Percentiles rank a stretch among this genome's conserved stretches.
These are phyloP conservation scores for Neodon shergylaensis DNA, from an alignment of 2,113 vertebrate species.

Conservation along the genomic window DNA sequence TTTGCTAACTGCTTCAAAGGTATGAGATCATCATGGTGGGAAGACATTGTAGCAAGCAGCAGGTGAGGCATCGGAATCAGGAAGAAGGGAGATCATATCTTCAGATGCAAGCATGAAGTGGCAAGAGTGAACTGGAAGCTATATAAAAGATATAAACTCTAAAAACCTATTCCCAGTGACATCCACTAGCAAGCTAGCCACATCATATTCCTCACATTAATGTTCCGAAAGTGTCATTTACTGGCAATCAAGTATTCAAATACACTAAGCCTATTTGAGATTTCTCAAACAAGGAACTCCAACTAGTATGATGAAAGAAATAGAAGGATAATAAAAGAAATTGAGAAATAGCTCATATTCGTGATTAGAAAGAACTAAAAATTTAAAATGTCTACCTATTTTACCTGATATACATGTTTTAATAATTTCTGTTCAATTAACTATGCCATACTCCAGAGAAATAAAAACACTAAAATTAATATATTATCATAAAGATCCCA, in stretches of 20 bases:
- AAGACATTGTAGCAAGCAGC: neutral
- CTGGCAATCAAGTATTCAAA: neutral
- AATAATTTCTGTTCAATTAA: neutral
- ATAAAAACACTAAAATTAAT: neutral
- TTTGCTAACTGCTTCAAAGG: neutral
- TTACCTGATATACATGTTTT: neutral
- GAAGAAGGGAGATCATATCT: neutral
- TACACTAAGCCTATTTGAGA: neutral
- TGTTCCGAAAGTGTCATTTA: neutral
- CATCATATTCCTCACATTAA: neutral
- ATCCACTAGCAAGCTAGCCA: neutral
- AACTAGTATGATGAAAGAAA: neutral
- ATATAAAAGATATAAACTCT: neutral
- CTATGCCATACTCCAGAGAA: neutral
- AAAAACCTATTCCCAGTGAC: neutral
- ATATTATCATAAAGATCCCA: neutral
- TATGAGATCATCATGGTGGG: neutral
- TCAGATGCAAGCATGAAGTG: neutral
- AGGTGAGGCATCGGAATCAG: too few relatives aligned
- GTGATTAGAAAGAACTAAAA: neutral
- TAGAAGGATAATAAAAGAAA: neutral
- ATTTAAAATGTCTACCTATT: neutral
- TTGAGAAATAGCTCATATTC: neutral
- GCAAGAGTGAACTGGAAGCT: neutral
- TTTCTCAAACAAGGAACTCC: neutral